Percentiles rank a stretch among this genome's conserved stretches.
Conservation (phyloP, 2,888 invertebrate species). For the Tachina grossa region DNA sequence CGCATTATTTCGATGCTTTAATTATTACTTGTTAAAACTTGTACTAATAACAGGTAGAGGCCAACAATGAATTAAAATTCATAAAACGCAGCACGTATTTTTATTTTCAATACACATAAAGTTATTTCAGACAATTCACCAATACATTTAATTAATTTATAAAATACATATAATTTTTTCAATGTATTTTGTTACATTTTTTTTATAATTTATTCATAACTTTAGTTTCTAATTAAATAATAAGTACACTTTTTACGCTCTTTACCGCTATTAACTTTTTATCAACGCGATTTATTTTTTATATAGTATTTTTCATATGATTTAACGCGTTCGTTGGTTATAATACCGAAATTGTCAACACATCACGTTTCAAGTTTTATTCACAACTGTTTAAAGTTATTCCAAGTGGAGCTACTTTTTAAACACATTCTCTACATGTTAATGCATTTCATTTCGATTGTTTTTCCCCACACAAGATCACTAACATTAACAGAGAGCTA, state of each 20-base stretch:
- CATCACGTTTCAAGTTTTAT: slow-evolving; percentile 67
- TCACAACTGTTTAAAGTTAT: slow-evolving; percentile 68
- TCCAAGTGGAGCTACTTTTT: slow-evolving; percentile 69
- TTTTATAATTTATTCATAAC: slow-evolving; percentile 10
- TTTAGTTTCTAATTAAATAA: background rate
- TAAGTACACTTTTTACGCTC: background rate
- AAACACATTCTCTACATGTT: slow-evolving; percentile 49
- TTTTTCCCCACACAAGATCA: slow-evolving; percentile 40
- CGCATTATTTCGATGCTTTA: slow-evolving; percentile 24
- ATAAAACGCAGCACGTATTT: slow-evolving; percentile 56
- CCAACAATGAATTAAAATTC: slow-evolving; percentile 55
- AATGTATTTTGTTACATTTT: background rate
- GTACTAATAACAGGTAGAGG: slow-evolving; percentile 52
- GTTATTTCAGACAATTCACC: slow-evolving; percentile 23
- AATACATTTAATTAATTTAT: slow-evolving; percentile 16
- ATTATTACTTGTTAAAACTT: background rate
- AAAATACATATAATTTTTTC: background rate
- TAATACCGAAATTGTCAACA: slow-evolving; percentile 21
- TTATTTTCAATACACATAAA: slow-evolving; percentile 36
- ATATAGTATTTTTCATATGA: slow-evolving; percentile 3
- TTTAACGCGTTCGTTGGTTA: slow-evolving; percentile 45
- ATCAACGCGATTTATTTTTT: slow-evolving; percentile 41
- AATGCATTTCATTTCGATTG: background rate
- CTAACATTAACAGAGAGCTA: slow-evolving; percentile 49
- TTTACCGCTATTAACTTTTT: slow-evolving; percentile 26